phyloP scores from a whole-genome alignment of 2,113 vertebrate species.

The Etia nguti region DNA sequence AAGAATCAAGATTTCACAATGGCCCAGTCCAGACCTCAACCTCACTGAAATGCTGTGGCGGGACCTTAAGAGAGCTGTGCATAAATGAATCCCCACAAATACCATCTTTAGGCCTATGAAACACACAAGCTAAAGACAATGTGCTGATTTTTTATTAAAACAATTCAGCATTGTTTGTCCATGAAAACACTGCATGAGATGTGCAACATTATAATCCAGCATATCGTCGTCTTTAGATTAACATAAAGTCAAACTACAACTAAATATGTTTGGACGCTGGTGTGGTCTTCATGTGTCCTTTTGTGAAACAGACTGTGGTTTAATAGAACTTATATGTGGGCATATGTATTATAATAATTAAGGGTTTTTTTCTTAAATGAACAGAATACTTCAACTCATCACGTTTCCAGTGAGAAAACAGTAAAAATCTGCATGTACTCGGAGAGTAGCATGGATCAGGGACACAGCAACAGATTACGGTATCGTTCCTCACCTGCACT shows the following conservation, averaged over 20 bases:
- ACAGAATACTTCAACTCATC: not conserved
- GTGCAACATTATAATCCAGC: no score
- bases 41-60: rapidly evolving
- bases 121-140: not conserved
- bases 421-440: not conserved
- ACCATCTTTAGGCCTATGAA: not conserved
- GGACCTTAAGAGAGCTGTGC: not conserved
- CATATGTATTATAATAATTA: not conserved
- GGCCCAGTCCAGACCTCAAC: rapidly evolving
- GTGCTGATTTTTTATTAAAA: not conserved
- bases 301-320: rapidly evolving
- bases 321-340: not conserved
- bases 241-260: not conserved
- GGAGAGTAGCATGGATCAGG: not conserved
- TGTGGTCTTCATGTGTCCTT: not conserved
- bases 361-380: rapidly evolving
- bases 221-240: no score
- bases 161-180: not conserved
- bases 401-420: not conserved
- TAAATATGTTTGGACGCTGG: not conserved
- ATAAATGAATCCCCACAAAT: not conserved
- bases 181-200: no score
- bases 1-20: rapidly evolving
- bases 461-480: not conserved
- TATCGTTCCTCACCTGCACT: conserved; percentile 56